Conservation (phyloP, 1,140 invertebrate genomes). For the Meloidogyne floridensis region DNA sequence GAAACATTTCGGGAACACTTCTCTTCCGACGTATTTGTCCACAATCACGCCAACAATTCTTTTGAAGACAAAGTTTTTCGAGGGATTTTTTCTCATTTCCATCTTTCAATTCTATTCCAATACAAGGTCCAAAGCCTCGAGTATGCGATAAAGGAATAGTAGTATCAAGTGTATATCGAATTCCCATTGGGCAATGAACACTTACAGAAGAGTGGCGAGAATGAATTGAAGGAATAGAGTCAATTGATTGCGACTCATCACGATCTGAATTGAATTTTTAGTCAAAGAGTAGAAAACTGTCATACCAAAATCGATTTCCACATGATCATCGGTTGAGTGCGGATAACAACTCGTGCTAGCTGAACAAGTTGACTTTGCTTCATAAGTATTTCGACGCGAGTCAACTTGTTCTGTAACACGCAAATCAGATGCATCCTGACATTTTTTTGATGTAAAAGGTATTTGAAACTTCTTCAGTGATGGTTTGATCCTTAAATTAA, state of each 20-base stretch:
- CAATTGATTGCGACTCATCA: slow-evolving; percentile 29
- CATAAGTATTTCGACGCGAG: slow-evolving; percentile 33
- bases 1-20: slow-evolving; percentile 32
- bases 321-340: slow-evolving; percentile 35
- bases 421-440: neutral
- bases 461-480: slow-evolving; percentile 21
- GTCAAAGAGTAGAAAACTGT: neutral
- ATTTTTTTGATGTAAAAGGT: neutral
- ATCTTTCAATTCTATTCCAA: neutral
- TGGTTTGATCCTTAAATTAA: slow-evolving; percentile 24
- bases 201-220: slow-evolving; percentile 48
- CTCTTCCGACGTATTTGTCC: slow-evolving; percentile 5
- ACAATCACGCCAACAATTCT: neutral
- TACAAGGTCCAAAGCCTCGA: neutral
- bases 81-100: slow-evolving; percentile 2
- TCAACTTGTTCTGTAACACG: neutral
- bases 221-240: slow-evolving; percentile 34
- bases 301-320: slow-evolving; percentile 48
- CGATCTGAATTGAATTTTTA: slow-evolving; percentile 29
- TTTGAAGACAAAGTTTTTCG: neutral
- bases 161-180: slow-evolving; percentile 37
- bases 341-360: slow-evolving; percentile 15
- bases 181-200: slow-evolving; percentile 32
- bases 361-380: slow-evolving; percentile 22
- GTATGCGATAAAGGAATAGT: neutral